A percentile compares a stretch with the other conserved stretches of the same genome.
These are phyloP conservation scores for Atherix ibis DNA, from an alignment of 2,888 invertebrate genomes.

Conservation along the genomic window DNA sequence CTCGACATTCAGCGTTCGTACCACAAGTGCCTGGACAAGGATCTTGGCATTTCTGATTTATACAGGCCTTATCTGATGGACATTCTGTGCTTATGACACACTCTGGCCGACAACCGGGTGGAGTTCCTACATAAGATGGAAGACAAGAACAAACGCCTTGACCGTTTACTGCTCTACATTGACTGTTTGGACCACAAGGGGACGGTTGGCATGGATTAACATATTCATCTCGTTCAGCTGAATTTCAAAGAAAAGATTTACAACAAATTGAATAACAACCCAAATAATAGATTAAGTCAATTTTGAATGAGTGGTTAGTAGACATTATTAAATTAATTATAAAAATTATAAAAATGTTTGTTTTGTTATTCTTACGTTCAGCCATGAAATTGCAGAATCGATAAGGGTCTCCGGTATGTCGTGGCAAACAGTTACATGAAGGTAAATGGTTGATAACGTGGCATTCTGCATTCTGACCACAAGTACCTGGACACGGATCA, in stretches of 20 bases:
- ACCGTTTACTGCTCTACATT: slow-evolving; percentile 52
- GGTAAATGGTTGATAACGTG: slow-evolving; percentile 58
- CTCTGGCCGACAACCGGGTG: slow-evolving; percentile 62
- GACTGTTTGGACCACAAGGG: slow-evolving; percentile 61
- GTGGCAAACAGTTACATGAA: slow-evolving; percentile 49
- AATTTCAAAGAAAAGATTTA: too few species aligned
- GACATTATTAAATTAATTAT: neutral
- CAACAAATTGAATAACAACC: too few species aligned
- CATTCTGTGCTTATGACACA: slow-evolving; percentile 68
- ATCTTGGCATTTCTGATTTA: slow-evolving; percentile 58
- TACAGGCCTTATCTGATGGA: slow-evolving; percentile 51
- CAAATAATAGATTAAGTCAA: too few species aligned
- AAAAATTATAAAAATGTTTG: neutral
- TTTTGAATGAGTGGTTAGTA: too few species aligned
- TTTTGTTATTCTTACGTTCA: slow-evolving; percentile 37
- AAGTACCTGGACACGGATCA: slow-evolving; percentile 66
- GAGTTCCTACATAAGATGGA: slow-evolving; percentile 53
- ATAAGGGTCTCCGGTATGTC: slow-evolving; percentile 63
- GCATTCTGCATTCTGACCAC: slow-evolving; percentile 57
- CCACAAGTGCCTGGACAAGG: slow-evolving; percentile 57
- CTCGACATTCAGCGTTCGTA: slow-evolving; percentile 50
- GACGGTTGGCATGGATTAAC: slow-evolving; percentile 49
- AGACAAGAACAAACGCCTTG: slow-evolving; percentile 63
- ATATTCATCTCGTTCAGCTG: slow-evolving; percentile 25
- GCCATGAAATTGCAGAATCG: slow-evolving; percentile 34